Evolutionary conservation across 2,888 invertebrate genomes (phyloP).

Genomic region (Drosophila peninsularis): DNA sequence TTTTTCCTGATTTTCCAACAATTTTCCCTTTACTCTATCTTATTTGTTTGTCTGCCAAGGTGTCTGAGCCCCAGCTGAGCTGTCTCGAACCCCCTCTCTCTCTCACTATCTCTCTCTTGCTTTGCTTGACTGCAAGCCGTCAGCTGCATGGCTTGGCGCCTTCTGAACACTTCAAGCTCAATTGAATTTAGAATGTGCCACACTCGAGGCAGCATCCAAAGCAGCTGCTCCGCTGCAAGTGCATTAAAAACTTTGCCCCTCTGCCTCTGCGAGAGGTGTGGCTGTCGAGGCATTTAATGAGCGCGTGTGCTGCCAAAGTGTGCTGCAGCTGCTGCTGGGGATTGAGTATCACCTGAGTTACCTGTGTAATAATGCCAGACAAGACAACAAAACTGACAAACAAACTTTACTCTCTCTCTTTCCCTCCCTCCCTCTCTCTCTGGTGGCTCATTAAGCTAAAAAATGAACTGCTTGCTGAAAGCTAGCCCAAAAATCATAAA

Average conservation of each 20-base stretch:
- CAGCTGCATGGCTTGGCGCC: constrained; percentile 53
- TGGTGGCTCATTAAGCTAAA: constrained; percentile 46
- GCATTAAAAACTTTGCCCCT: constrained; percentile 48
- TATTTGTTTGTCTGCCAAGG: constrained; percentile 27
- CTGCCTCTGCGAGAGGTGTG: constrained; percentile 11
- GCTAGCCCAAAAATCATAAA: constrained; percentile 31
- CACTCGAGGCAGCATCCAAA: constrained; percentile 49
- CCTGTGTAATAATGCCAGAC: constrained; percentile 32
- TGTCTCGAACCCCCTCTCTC: neutral
- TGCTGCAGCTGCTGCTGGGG: constrained; percentile 17
- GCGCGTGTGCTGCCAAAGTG: constrained; percentile 46
- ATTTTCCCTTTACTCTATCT: neutral
- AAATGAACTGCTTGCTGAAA: constrained; percentile 36
- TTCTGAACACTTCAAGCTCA: constrained; percentile 72
- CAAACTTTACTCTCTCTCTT: constrained; percentile 15
- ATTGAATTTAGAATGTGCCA: constrained; percentile 71
- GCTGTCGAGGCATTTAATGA: constrained; percentile 55
- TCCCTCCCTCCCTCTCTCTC: neutral
- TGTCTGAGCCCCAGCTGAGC: constrained; percentile 25
- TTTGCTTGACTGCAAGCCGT: constrained; percentile 30
- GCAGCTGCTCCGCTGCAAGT: constrained; percentile 43
- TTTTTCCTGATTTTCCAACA: neutral
- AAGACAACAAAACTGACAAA: constrained; percentile 52
- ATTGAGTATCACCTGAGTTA: constrained; percentile 43
- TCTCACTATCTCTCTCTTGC: neutral